phyloP scores from a whole-genome alignment of 1,140 invertebrate species.

The Drosophila kikkawai region DNA sequence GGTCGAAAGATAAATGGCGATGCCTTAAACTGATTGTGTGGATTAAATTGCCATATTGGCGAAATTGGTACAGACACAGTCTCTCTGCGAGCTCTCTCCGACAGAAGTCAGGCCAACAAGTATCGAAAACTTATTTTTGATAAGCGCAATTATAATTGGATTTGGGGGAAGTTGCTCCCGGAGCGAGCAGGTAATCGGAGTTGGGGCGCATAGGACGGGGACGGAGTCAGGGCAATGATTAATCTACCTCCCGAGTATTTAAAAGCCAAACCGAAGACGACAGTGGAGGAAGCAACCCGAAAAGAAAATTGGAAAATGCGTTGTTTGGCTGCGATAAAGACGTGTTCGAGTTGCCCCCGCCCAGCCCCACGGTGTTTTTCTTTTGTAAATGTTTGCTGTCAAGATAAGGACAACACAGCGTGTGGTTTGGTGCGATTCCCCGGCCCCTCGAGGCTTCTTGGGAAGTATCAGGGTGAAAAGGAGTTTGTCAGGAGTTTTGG shows the following conservation, averaged over 20 bases:
- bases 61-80: slow-evolving; percentile 74
- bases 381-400: slow-evolving; percentile 83
- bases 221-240: slow-evolving; percentile 59
- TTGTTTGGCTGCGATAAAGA: slow-evolving; percentile 51
- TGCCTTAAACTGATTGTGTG: slow-evolving; percentile 83
- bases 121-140: slow-evolving; percentile 85
- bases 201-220: slow-evolving; percentile 11
- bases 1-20: slow-evolving; percentile 76
- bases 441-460: slow-evolving; percentile 8
- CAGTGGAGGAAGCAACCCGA: slow-evolving; percentile 17
- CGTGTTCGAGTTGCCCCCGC: slow-evolving; percentile 14
- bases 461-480: slow-evolving; percentile 13
- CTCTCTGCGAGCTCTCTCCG: slow-evolving; percentile 24
- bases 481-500: slow-evolving; percentile 50
- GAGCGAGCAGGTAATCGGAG: slow-evolving; percentile 36
- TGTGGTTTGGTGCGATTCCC: slow-evolving; percentile 64
- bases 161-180: slow-evolving; percentile 75
- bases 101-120: slow-evolving; percentile 52
- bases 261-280: slow-evolving; percentile 57
- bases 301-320: slow-evolving; percentile 74
- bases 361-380: slow-evolving; percentile 36
- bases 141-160: slow-evolving; percentile 85
- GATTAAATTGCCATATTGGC: slow-evolving; percentile 84
- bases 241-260: slow-evolving; percentile 81
- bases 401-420: slow-evolving; percentile 78